These are phyloP conservation scores for Belonocnema kinseyi DNA, from an alignment of 1,140 invertebrate species.

Conservation along the genomic window DNA sequence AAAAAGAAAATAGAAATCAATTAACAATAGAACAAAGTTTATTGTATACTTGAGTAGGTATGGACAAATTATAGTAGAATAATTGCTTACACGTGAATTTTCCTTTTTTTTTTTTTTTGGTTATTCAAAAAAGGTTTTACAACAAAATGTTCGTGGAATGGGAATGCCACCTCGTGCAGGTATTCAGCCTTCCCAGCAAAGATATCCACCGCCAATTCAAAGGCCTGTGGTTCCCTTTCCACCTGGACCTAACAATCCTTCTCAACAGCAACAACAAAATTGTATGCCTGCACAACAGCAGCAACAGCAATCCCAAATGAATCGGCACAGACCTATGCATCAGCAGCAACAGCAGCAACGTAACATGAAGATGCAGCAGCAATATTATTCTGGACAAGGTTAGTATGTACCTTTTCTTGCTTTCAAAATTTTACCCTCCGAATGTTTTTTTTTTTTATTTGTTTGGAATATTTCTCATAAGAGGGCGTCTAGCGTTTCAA, in stretches of 20 bases:
- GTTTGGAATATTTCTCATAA: neutral
- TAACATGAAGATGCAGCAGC: constrained; percentile 73
- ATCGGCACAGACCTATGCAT: constrained; percentile 72
- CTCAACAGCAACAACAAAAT: constrained; percentile 68
- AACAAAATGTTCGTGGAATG: constrained; percentile 74
- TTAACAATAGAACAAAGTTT: no score
- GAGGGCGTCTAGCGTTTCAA: no score
- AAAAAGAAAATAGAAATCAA: neutral
- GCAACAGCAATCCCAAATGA: constrained; percentile 69
- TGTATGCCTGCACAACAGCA: constrained; percentile 62
- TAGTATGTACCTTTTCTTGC: constrained; percentile 41
- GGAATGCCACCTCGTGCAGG: constrained; percentile 72
- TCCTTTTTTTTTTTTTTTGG: constrained; percentile 4
- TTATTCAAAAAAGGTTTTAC: constrained; percentile 59
- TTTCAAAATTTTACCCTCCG: no score
- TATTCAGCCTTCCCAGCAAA: constrained; percentile 71
- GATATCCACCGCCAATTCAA: constrained; percentile 75
- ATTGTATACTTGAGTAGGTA: no score
- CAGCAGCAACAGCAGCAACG: constrained; percentile 70
- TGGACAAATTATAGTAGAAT: neutral
- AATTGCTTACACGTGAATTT: constrained; percentile 11
- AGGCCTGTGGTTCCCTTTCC: constrained; percentile 72
- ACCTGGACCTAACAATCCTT: constrained; percentile 72
- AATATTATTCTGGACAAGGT: constrained; percentile 74
- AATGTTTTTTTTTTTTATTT: no score